Percentiles rank a stretch among this genome's conserved stretches.
phyloP scores from a whole-genome alignment of 1,140 invertebrate genomes.

The Drosophila ohnishii region DNA sequence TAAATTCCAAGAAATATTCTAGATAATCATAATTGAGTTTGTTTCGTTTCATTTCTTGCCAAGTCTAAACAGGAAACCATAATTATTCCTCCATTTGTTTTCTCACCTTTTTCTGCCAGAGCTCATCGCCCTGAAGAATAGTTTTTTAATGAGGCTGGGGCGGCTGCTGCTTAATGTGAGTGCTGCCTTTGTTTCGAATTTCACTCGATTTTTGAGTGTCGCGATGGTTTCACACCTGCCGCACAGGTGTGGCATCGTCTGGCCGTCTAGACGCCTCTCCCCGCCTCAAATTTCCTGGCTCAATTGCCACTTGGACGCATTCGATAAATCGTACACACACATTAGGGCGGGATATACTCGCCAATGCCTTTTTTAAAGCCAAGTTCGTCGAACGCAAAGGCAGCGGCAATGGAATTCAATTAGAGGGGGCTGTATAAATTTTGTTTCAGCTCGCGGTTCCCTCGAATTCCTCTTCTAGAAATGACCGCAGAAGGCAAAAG shows the following conservation, averaged over 20 bases:
- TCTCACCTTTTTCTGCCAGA: not conserved
- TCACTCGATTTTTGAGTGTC: conserved; percentile 17
- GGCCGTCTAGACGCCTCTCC: conserved; percentile 61
- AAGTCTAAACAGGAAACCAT: conserved; percentile 14
- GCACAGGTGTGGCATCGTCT: conserved; percentile 62
- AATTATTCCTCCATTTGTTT: conserved; percentile 11
- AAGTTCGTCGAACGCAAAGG: conserved; percentile 20
- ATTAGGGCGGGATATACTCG: conserved; percentile 19
- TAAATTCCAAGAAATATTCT: not conserved
- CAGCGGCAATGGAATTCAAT: conserved; percentile 68
- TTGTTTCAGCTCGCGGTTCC: conserved; percentile 35
- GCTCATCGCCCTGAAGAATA: conserved; percentile 6
- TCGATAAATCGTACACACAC: conserved; percentile 62
- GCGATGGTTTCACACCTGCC: conserved; percentile 22
- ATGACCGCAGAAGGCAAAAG: conserved; percentile 27
- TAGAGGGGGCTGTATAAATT: conserved; percentile 58
- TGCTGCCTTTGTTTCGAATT: conserved; percentile 23
- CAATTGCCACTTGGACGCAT: conserved; percentile 50
- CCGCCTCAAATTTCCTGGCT: conserved; percentile 4
- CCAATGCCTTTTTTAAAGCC: conserved; percentile 38
- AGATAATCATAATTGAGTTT: not conserved
- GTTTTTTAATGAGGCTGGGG: conserved; percentile 32
- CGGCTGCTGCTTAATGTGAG: not conserved
- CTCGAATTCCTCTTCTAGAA: not conserved
- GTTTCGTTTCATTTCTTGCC: not conserved